phyloP scores from a whole-genome alignment of 2,113 vertebrate genomes.

The Calcarius ornatus region DNA sequence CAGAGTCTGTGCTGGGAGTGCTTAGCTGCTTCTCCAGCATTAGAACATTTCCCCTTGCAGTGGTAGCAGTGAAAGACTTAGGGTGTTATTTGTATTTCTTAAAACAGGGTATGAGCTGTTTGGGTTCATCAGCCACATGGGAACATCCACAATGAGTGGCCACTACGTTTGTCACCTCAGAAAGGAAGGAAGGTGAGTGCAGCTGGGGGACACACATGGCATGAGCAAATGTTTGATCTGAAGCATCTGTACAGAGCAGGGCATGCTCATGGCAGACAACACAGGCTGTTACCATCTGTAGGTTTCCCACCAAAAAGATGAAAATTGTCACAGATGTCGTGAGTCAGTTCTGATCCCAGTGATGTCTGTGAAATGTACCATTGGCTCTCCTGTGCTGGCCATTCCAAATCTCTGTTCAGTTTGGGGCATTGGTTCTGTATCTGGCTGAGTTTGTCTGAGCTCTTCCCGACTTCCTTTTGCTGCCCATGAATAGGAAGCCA shows the following conservation, averaged over 20 bases:
- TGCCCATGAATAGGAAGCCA: neutral
- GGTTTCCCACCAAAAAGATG: neutral
- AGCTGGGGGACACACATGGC: neutral
- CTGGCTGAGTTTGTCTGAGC: neutral
- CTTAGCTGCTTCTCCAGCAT: neutral
- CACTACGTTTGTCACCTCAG: constrained; percentile 98
- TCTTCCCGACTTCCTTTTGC: neutral
- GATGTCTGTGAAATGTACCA: neutral
- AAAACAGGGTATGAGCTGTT: constrained; percentile 91
- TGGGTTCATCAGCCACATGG: constrained; percentile 98
- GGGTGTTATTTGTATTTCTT: neutral
- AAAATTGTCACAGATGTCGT: neutral
- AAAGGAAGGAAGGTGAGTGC: constrained; percentile 94
- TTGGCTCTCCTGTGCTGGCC: neutral
- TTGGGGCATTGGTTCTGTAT: neutral
- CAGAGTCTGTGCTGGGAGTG: neutral
- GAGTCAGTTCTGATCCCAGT: neutral
- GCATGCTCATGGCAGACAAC: neutral
- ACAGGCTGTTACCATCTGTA: fast-evolving
- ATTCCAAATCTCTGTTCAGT: neutral
- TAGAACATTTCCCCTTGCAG: neutral
- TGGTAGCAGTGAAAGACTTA: neutral
- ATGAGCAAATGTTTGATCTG: neutral
- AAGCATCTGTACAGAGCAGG: neutral
- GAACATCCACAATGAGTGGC: constrained; percentile 97